A percentile compares a stretch with the other conserved stretches of the same genome.
phyloP scores from a whole-genome alignment of 2,113 vertebrate genomes.

The Oxyruncus cristatus region DNA sequence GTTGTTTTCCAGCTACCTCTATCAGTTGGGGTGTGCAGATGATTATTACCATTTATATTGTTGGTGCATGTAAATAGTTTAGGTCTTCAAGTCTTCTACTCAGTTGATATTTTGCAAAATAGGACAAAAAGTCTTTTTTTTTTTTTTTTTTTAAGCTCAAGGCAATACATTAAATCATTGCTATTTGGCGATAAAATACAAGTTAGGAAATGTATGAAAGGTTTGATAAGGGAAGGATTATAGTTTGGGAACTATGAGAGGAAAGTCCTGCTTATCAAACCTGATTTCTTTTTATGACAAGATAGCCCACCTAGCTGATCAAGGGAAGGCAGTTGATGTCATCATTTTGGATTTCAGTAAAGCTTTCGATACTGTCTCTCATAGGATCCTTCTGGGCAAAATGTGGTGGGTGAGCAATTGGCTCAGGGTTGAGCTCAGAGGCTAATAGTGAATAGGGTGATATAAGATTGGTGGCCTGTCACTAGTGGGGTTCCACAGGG shows the following conservation, averaged over 20 bases:
- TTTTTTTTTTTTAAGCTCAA: too few species aligned
- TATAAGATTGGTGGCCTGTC: not conserved
- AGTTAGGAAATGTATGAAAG: not conserved
- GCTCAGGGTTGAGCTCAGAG: not conserved
- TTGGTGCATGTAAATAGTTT: not conserved
- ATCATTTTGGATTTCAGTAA: not conserved
- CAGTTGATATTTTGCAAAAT: not conserved
- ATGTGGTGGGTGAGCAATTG: not conserved
- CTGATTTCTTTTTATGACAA: not conserved
- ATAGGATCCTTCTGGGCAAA: not conserved
- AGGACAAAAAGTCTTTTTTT: not conserved
- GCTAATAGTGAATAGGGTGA: not conserved
- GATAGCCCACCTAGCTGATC: not conserved
- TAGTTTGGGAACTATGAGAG: not conserved
- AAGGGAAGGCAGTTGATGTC: not conserved
- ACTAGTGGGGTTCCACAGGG: not conserved
- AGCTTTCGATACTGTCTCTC: not conserved
- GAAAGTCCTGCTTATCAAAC: not conserved
- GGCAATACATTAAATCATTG: not conserved
- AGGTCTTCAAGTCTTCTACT: not conserved
- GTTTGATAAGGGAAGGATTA: not conserved
- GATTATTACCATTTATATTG: not conserved
- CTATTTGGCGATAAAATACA: not conserved
- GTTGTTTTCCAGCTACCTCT: not conserved
- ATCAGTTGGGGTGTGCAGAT: not conserved